Base-by-base conservation (phyloP, 2,797 vertebrate genomes). In the Decapterus maruadsi region DNA sequence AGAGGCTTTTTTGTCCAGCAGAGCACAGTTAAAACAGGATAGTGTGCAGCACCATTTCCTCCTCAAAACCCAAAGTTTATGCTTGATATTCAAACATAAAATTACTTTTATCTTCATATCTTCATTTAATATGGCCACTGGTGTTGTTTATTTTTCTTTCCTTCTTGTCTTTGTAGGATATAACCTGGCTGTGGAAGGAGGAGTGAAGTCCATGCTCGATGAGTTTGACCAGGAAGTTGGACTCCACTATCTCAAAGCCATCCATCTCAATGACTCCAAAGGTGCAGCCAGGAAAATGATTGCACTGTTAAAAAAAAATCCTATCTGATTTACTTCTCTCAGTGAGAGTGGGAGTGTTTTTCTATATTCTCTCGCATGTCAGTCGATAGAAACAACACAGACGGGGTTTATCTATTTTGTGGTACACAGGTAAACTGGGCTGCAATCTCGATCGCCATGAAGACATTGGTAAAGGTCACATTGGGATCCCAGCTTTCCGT, bases 241-340 rank as follows among this genome's bases (percentile, higher is more conserved):
- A 13, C 83, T 96, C 64, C 48, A 65, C n/a, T 95, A 94, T 72
- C 93, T 96, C 31, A 94, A 70, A 87, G 95, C 94, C 7, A 17
- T 96, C 51, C 95, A 96, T 68, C 94, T 96, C 45, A 96, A 96
- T 79, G 96, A 96, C 83, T 96, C 96, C 70, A 95, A 96, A 95
- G 95, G 95, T 95, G 48, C n/a, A 59, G 46, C 9, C 11, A 40
- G 6, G 19, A n/a, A 59, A 58, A 38, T 16, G 22, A 20, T 40
- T 10, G 38, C 10, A 40, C 10, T 26, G 26, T 10, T 1, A 11
- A 26, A 26, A 26, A 26, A 26, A 26, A 26, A 26, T 26, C 31
- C 31, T 34, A 4, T 34, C 10, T 58, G 9, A 8, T 16, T 4
- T 42, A 7, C 11, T 42, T 12, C 7, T 22, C 26, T 3, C 19